Base-by-base conservation (phyloP, 2,888 invertebrate species). In the Tipula confusa region DNA sequence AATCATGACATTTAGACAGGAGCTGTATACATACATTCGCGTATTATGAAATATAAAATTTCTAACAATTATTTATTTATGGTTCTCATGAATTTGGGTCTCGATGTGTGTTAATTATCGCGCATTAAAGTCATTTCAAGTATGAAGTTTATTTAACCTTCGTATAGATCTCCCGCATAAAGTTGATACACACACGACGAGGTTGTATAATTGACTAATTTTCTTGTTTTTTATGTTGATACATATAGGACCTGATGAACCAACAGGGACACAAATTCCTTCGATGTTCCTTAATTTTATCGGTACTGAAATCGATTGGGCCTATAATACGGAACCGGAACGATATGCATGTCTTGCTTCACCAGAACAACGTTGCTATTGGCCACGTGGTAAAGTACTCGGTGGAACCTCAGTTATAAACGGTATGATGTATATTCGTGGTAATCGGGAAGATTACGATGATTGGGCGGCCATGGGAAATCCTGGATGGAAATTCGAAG, bases 381-480 rank as follows among this genome's bases (percentile, higher is more conserved):
- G 96, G 96, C 96, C 96, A 0, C 91, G 96, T 86, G 96, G 96
- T 87, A 96, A 96, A 91, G 96, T 96, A 0, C 89, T 97, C 9
- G 98, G 98, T 5, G 98, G 98, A 0, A 97, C 97, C 0, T 97
- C 97, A 15, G 96, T 96, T 0, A 93, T 98, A 91, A 98, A 98
- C 89, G 98, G 98, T 28, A 98, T 98, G 98, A 97, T 96, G 93
- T 98, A 98, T 89, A 95, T 98, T 85, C 92, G 98, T 29, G 98
- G 98, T 0, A 94, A 96, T 84, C 92, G 94, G 29, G 93, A 93
- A 84, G 98, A 98, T 89, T 98, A 94, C 89, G 96, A 98, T 88
- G 92, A 93, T 84, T 98, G 97, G 98, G 95, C 95, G 0, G 93
- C 92, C 0, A 91, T 94, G 84, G 98, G 98, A 7, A 96, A 96